These are phyloP conservation scores for Teleiodes luculella DNA, from an alignment of 2,888 invertebrate species.

Conservation along the genomic window DNA sequence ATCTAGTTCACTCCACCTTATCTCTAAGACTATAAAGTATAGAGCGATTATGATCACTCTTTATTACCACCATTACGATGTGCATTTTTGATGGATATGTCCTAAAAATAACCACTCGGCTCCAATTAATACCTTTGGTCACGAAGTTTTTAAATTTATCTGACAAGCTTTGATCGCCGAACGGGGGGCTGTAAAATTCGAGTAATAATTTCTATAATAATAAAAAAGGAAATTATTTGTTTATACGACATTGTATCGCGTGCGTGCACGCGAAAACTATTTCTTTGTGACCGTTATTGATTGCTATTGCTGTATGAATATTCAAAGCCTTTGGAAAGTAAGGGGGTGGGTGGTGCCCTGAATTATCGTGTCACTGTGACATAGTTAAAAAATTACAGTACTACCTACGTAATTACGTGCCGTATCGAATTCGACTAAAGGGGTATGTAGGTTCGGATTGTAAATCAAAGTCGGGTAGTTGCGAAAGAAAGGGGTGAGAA, in stretches of 20 bases:
- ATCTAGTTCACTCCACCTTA: slow-evolving; percentile 16
- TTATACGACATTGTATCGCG: slow-evolving; percentile 75
- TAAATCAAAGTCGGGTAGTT: slow-evolving; percentile 75
- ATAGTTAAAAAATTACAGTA: slow-evolving; percentile 64
- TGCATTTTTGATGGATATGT: slow-evolving; percentile 72
- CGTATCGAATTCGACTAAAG: slow-evolving; percentile 55
- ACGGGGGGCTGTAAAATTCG: slow-evolving; percentile 46
- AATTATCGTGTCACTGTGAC: slow-evolving; percentile 76
- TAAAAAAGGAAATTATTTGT: slow-evolving; percentile 75
- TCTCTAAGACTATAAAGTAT: slow-evolving; percentile 20
- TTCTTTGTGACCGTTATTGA: slow-evolving; percentile 75
- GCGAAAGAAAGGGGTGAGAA: slow-evolving; percentile 75
- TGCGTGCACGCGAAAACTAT: slow-evolving; percentile 77
- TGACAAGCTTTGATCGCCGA: slow-evolving; percentile 51
- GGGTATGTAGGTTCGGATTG: slow-evolving; percentile 69
- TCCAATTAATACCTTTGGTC: slow-evolving; percentile 70
- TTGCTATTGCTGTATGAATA: slow-evolving; percentile 77
- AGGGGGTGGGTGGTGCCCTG: slow-evolving; percentile 71
- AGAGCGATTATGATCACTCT: slow-evolving; percentile 31
- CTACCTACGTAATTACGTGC: slow-evolving; percentile 50
- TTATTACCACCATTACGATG: slow-evolving; percentile 66
- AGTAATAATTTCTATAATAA: slow-evolving; percentile 58
- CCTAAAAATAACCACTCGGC: slow-evolving; percentile 44
- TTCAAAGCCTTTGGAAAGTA: slow-evolving; percentile 73
- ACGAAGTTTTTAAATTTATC: slow-evolving; percentile 67